phyloP scores from a whole-genome alignment of 2,888 invertebrate genomes.

The Sinelater perroti region DNA sequence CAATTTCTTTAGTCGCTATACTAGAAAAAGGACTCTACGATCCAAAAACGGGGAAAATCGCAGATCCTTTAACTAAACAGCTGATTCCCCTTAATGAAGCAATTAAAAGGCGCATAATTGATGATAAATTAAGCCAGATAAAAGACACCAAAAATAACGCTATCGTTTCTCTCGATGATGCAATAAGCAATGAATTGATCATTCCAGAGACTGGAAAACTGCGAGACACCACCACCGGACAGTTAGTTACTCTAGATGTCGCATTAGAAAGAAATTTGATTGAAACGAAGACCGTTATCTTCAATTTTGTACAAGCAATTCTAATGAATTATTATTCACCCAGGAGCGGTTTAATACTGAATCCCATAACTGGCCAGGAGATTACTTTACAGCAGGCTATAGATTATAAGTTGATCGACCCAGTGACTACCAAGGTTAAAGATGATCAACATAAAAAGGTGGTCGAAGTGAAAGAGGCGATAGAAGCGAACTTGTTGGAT shows the following conservation, averaged over 20 bases:
- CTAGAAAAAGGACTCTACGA: slow-evolving; percentile 76
- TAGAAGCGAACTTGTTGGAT: slow-evolving; percentile 75
- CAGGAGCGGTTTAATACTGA: slow-evolving; percentile 76
- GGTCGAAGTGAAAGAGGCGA: slow-evolving; percentile 74
- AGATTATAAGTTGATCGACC: slow-evolving; percentile 75
- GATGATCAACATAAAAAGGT: slow-evolving; percentile 75
- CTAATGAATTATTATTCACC: slow-evolving; percentile 81
- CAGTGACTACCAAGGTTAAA: slow-evolving; percentile 75
- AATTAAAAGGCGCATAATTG: slow-evolving; percentile 80
- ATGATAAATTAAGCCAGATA: slow-evolving; percentile 82
- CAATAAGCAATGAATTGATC: slow-evolving; percentile 74
- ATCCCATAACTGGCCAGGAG: slow-evolving; percentile 78
- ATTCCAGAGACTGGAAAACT: slow-evolving; percentile 76
- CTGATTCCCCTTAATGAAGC: slow-evolving; percentile 78
- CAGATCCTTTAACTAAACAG: slow-evolving; percentile 76
- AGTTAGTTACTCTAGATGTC: slow-evolving; percentile 73
- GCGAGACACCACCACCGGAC: slow-evolving; percentile 75
- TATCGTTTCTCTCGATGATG: slow-evolving; percentile 78
- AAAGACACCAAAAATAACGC: slow-evolving; percentile 78
- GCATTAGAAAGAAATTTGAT: slow-evolving; percentile 76
- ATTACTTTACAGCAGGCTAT: slow-evolving; percentile 81
- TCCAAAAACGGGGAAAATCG: slow-evolving; percentile 73
- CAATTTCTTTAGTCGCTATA: slow-evolving; percentile 82
- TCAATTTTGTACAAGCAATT: slow-evolving; percentile 77
- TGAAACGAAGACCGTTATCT: slow-evolving; percentile 72